phyloP scores from a whole-genome alignment of 2,888 invertebrate species.

The Rhagonycha fulva region DNA sequence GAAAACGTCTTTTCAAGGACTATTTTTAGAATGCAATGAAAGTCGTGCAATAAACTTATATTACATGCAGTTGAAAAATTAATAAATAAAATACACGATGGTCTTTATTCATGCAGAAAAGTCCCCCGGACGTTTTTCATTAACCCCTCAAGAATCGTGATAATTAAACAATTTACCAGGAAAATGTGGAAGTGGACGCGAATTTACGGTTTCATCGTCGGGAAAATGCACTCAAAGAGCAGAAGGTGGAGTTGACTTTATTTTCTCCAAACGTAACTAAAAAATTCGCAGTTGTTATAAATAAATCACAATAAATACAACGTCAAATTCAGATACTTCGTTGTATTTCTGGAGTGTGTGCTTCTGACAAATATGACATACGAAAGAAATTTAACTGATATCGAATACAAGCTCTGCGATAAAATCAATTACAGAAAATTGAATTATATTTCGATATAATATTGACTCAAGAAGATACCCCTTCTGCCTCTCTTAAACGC shows the following conservation, averaged over 20 bases:
- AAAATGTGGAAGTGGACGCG: not conserved
- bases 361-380: slow-evolving; percentile 22
- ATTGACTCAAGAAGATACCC: not conserved
- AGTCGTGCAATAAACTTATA: not conserved
- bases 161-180: not conserved
- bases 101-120: no score
- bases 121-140: not conserved
- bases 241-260: not conserved
- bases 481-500: not conserved
- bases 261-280: not conserved
- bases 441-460: slow-evolving; percentile 16
- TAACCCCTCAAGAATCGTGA: not conserved
- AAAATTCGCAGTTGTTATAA: not conserved
- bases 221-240: not conserved
- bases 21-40: not conserved
- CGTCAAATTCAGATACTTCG: slow-evolving; percentile 9
- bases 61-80: not conserved
- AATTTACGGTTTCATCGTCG: not conserved
- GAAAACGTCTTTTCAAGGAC: no score
- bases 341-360: slow-evolving; percentile 9
- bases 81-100: not conserved
- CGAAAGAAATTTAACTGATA: slow-evolving; percentile 18
- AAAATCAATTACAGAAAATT: slow-evolving; percentile 25
- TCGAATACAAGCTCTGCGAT: slow-evolving; percentile 7
- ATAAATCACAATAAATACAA: not conserved